Evolutionary conservation across 37 sponge, comb jelly and placozoan species (phyloP).

Genomic region (Diacarnus erythraeanus): DNA sequence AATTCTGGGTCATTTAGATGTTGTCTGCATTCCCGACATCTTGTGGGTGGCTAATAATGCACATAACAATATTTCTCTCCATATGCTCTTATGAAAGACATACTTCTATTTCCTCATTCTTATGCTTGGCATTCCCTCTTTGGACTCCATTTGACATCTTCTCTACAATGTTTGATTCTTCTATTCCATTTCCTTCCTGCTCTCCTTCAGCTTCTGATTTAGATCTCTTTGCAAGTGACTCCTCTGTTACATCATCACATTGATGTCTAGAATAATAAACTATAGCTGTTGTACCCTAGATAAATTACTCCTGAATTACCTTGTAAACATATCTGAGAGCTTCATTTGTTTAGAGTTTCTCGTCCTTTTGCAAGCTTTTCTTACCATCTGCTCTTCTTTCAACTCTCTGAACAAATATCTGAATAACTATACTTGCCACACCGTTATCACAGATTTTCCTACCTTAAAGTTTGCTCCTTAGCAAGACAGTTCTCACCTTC

Average conservation of each 20-base stretch:
- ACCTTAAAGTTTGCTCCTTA: no score
- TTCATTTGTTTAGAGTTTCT: not conserved
- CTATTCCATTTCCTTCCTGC: not conserved
- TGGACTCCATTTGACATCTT: no score
- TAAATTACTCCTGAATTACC: no score
- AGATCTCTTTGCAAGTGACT: not conserved
- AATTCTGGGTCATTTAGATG: constrained; percentile 61
- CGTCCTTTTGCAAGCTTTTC: not conserved
- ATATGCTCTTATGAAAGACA: not conserved
- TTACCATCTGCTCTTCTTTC: not conserved
- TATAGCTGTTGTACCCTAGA: no score
- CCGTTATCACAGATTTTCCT: no score
- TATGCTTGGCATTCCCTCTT: not conserved
- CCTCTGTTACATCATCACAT: not conserved
- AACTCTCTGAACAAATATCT: no score
- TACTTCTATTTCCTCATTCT: not conserved
- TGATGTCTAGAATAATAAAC: not conserved
- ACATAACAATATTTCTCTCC: not conserved
- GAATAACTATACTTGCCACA: no score
- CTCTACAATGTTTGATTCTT: not conserved
- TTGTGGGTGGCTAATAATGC: constrained; percentile 33
- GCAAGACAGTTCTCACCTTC: not conserved
- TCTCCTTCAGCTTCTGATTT: not conserved
- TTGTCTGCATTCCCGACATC: constrained; percentile 63
- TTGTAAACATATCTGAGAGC: not conserved